Evolutionary conservation across 2,797 vertebrate genomes (phyloP), one percentile per base, ranked within the genome.

Genomic region (Apodemus agrarius): DNA sequence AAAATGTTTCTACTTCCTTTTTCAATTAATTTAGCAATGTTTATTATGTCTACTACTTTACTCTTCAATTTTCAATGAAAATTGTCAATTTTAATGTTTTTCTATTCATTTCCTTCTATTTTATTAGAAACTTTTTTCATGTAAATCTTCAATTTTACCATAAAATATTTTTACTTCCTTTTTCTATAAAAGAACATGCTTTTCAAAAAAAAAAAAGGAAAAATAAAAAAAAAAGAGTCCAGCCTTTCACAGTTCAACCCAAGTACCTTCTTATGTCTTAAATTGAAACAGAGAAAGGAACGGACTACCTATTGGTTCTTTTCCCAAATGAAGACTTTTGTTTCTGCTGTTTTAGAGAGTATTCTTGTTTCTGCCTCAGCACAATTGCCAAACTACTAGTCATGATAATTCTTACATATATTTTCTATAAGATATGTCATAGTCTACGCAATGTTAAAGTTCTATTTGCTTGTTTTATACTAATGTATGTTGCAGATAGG

Each of bases 401-500:
- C 4, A 2, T 46, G 37, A 49, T 17, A 52, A 57, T 8, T 81
- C 16, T 89, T 89, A 76, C 46, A 26, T 34, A 8, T 76, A 46
- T 61, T 79, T 95, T 91, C 78, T 96, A n/a, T 9, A 95, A 95
- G 61, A 75, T 81, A 1, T 37, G 1, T 81, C 95, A 29, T 31
- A 54, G 9, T 95, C 3, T 61, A 40, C 19, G 37, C 12, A 24
- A 46, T 85, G 26, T 21, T 79, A 26, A 37, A 65, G 19, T 1
- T 65, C 37, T 83, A 6, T 40, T 83, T 84, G 4, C 21, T 85
- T 46, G 1, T 46, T 34, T n/a, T 67, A 14, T 78, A 83, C n/a
- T 90, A 93, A 79, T 80, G 96, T 83, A 21, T 97, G 31, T 72
- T 86, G 13, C 16, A 86, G 19, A 86, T 46, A 83, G 37, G 29